phyloP scores from a whole-genome alignment of 2,888 invertebrate species.

The Malthinus flaveolus region DNA sequence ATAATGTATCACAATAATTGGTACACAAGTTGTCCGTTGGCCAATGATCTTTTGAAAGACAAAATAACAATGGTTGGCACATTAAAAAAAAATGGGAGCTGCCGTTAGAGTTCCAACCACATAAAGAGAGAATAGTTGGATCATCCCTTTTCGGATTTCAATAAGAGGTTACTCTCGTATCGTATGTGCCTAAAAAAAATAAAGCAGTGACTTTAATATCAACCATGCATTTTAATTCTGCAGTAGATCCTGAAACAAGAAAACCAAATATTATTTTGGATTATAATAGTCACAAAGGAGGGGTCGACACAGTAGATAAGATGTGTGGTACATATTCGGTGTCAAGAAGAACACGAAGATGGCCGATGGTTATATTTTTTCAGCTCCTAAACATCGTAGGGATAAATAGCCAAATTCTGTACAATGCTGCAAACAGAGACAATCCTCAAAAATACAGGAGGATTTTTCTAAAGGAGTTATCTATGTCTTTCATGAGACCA shows the following conservation, averaged over 20 bases:
- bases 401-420: constrained; percentile 30
- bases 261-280: constrained; percentile 31
- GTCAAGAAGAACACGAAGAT: constrained; percentile 32
- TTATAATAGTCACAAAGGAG: constrained; percentile 34
- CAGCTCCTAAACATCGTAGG: constrained; percentile 35
- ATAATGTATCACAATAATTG: too few species aligned
- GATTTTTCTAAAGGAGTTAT: neutral
- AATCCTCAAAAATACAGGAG: neutral
- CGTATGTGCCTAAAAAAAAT: constrained; percentile 35
- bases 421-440: neutral
- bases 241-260: constrained; percentile 31
- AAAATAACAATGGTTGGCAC: constrained; percentile 11
- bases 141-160: constrained; percentile 39
- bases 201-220: constrained; percentile 31
- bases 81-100: constrained; percentile 37
- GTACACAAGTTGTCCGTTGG: constrained; percentile 36
- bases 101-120: constrained; percentile 39
- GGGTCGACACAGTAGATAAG: constrained; percentile 38
- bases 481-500: constrained; percentile 4
- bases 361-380: constrained; percentile 36
- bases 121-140: constrained; percentile 29
- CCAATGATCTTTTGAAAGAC: constrained; percentile 18
- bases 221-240: constrained; percentile 28
- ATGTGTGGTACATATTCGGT: constrained; percentile 36
- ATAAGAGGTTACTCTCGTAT: constrained; percentile 37